These are phyloP conservation scores for Spilogale gracilis DNA, from an alignment of 2,113 vertebrate species.

Conservation along the genomic window DNA sequence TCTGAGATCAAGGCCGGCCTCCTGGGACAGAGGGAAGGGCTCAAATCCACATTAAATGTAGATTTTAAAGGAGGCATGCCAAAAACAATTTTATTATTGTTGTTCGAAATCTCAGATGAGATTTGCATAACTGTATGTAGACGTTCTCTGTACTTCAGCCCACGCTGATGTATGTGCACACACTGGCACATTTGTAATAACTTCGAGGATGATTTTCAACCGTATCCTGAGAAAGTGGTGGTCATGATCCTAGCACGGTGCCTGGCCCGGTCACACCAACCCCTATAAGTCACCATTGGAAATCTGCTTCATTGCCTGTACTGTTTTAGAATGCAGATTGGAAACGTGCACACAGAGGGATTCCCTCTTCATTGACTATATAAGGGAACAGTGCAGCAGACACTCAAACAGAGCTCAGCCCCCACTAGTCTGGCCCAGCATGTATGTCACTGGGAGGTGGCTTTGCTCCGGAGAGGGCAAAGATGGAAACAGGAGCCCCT, in stretches of 20 bases:
- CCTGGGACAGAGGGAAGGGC: not conserved
- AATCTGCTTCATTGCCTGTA: conserved; percentile 70
- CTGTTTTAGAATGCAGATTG: conserved; percentile 83
- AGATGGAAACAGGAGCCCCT: not conserved
- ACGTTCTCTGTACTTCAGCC: not conserved
- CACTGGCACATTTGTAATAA: not conserved
- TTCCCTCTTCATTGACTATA: conserved; percentile 83
- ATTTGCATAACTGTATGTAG: not conserved
- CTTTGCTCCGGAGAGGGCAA: conserved; percentile 54
- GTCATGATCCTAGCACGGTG: not conserved
- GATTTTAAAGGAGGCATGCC: not conserved
- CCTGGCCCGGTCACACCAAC: not conserved
- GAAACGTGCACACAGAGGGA: conserved; percentile 81
- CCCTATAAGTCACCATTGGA: conserved; percentile 46
- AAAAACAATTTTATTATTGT: not conserved
- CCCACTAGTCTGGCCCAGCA: conserved; percentile 59
- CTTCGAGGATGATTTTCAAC: not conserved
- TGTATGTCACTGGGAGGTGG: conserved; percentile 66
- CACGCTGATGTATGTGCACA: not conserved
- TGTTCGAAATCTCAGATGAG: not conserved
- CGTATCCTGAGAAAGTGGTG: not conserved
- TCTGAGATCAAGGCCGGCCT: conserved; percentile 56
- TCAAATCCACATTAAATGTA: not conserved
- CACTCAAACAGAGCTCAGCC: conserved; percentile 62
- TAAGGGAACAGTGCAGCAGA: conserved; percentile 77